Percentiles rank a stretch among this genome's conserved stretches.
phyloP scores from a whole-genome alignment of 2,888 invertebrate species.

The Holacanthella duospinosa region DNA sequence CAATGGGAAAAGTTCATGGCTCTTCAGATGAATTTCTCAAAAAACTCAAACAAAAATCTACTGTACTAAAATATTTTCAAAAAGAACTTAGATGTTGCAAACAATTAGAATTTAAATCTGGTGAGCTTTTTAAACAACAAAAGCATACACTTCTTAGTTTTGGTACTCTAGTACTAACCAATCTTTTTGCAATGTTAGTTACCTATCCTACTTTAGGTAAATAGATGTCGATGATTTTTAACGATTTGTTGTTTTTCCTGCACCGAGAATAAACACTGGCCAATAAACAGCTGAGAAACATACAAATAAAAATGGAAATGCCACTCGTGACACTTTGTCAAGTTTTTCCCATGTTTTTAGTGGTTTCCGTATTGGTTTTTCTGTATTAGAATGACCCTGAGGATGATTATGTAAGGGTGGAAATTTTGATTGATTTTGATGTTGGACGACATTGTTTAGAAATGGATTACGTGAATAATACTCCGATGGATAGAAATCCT shows the following conservation, averaged over 20 bases:
- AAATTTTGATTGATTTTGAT: neutral
- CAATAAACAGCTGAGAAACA: constrained; percentile 66
- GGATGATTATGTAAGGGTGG: neutral
- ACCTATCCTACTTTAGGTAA: neutral
- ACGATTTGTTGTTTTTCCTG: neutral
- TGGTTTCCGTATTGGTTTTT: neutral
- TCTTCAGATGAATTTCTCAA: neutral
- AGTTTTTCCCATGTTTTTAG: constrained; percentile 55
- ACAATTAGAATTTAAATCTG: neutral
- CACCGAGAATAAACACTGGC: constrained; percentile 51
- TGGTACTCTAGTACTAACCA: neutral
- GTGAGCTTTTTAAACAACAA: neutral
- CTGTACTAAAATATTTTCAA: neutral
- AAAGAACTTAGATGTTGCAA: neutral
- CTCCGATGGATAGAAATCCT: neutral
- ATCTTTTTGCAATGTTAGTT: neutral
- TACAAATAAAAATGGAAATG: constrained; percentile 67
- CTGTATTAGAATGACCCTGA: neutral
- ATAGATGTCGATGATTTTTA: neutral
- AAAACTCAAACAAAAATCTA: neutral
- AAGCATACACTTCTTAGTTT: neutral
- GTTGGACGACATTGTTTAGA: neutral
- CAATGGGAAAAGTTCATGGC: neutral
- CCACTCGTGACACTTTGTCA: constrained; percentile 61
- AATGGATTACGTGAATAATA: neutral